Evolutionary conservation across 2,888 invertebrate species (phyloP).

Genomic region (Xanthostigma xanthostigma): DNA sequence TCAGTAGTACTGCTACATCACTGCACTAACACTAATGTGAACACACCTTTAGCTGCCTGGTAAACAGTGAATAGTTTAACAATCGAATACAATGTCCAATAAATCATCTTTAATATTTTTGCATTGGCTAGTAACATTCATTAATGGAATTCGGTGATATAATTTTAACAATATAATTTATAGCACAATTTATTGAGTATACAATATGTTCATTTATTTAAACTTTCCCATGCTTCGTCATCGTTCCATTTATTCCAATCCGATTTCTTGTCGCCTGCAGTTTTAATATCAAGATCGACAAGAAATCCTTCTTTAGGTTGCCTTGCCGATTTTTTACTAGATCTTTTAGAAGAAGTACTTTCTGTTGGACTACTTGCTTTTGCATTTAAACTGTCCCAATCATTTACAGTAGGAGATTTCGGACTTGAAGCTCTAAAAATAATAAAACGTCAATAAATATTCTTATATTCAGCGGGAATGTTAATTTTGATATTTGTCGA

Average conservation of each 20-base stretch:
- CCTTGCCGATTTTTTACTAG: constrained; percentile 19
- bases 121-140: too few relatives aligned
- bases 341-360: constrained; percentile 8
- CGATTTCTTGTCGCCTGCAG: constrained; percentile 16
- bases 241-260: constrained; percentile 34
- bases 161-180: too few relatives aligned
- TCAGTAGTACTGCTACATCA: too few relatives aligned
- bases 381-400: constrained; percentile 17
- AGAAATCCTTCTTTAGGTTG: constrained; percentile 20
- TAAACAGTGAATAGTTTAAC: too few relatives aligned
- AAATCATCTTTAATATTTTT: too few relatives aligned
- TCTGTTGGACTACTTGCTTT: constrained; percentile 8
- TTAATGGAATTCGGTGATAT: too few relatives aligned
- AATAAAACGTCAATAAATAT: not conserved
- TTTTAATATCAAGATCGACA: constrained; percentile 11
- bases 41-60: too few relatives aligned
- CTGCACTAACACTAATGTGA: too few relatives aligned
- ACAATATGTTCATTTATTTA: constrained; percentile 34
- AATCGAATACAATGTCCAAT: too few relatives aligned
- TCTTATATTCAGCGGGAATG: not conserved
- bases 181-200: too few relatives aligned
- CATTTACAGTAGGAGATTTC: constrained; percentile 24
- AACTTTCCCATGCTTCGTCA: constrained; percentile 44
- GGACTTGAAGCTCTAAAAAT: constrained; percentile 26
- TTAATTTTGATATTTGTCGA: too few relatives aligned